Evolutionary conservation across 2,888 invertebrate genomes (phyloP).

Genomic region (Oscheius sp.): DNA sequence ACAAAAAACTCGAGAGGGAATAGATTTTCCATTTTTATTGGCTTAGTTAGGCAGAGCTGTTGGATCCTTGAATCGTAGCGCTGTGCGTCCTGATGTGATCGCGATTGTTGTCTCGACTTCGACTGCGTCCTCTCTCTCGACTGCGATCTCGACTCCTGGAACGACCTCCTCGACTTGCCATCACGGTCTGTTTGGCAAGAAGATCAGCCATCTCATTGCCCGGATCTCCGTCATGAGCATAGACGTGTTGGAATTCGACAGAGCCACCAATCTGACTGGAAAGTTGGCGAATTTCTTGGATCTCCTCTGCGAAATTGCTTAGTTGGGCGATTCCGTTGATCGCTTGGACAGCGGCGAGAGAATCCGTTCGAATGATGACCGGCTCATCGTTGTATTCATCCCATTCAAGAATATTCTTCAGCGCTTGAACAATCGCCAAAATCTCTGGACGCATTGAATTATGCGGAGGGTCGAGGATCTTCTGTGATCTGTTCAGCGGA

Average conservation of each 20-base stretch:
- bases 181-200: constrained; percentile 16
- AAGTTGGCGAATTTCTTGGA: background rate
- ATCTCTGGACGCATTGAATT: constrained; percentile 3
- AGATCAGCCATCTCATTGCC: constrained; percentile 21
- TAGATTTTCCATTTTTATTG: too few species aligned
- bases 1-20: too few species aligned
- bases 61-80: too few species aligned
- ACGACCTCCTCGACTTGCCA: background rate
- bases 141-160: constrained; percentile 15
- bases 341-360: background rate
- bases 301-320: background rate
- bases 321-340: background rate
- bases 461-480: constrained; percentile 4
- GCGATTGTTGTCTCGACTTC: background rate
- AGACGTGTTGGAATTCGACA: constrained; percentile 19
- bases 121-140: background rate
- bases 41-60: too few species aligned
- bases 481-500: constrained; percentile 5
- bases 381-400: constrained; percentile 9
- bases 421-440: constrained; percentile 1
- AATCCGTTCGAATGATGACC: constrained; percentile 18
- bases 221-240: constrained; percentile 18
- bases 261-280: background rate
- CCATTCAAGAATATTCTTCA: constrained; percentile 6
- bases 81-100: background rate